A percentile compares a stretch with the other conserved stretches of the same genome.
phyloP scores from a whole-genome alignment of 2,888 invertebrate genomes.

The Eutolmus rufibarbis region DNA sequence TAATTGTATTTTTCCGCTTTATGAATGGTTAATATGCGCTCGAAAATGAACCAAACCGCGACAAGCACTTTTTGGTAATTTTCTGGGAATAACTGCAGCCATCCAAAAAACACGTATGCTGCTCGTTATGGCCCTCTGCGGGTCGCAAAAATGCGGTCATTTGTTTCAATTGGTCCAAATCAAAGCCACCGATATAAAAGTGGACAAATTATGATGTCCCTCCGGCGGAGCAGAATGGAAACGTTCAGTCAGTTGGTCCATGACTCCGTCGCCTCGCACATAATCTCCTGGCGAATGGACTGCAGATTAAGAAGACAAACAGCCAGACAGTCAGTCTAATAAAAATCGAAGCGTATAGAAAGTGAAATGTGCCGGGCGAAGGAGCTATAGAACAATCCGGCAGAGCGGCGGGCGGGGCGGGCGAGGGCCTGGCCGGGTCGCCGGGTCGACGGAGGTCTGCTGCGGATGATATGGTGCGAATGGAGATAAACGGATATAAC shows the following conservation, averaged over 20 bases:
- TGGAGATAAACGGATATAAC: constrained; percentile 32
- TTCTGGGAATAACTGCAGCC: neutral
- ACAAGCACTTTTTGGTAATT: neutral
- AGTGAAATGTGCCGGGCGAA: constrained; percentile 19
- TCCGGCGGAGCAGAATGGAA: neutral
- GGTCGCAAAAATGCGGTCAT: neutral
- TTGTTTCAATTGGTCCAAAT: constrained; percentile 16
- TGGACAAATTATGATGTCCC: constrained; percentile 15
- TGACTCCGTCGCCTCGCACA: neutral
- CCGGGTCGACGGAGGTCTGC: neutral
- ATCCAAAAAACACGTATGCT: neutral
- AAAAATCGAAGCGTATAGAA: constrained; percentile 26
- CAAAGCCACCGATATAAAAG: constrained; percentile 1
- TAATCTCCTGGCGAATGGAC: constrained; percentile 21
- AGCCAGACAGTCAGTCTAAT: constrained; percentile 26
- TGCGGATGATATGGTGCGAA: constrained; percentile 7
- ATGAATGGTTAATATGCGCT: neutral
- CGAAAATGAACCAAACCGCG: neutral
- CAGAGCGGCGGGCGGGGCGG: neutral
- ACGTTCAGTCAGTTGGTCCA: neutral
- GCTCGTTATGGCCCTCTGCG: neutral
- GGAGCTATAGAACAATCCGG: neutral
- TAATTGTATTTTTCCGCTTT: neutral
- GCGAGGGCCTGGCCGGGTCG: neutral
- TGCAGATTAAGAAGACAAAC: constrained; percentile 31